Evolutionary conservation across 1,140 invertebrate genomes (phyloP).

Genomic region (Caenorhabditis brenneri): DNA sequence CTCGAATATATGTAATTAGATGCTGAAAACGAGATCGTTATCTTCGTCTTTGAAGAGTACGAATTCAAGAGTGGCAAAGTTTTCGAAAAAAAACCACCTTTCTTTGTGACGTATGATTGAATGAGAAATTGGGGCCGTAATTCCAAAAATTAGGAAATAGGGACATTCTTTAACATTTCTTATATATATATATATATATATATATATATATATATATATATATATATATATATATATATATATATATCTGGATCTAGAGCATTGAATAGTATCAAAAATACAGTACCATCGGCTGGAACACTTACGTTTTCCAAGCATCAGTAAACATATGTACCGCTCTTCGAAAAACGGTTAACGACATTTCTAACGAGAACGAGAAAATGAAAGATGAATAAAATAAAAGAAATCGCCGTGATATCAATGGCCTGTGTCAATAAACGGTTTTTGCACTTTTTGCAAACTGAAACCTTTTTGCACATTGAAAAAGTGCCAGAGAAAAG

Average conservation of each 20-base stretch:
- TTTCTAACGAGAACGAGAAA: not conserved
- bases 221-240: not conserved
- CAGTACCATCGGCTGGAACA: not conserved
- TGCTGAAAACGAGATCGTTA: not conserved
- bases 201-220: not conserved
- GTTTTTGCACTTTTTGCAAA: not conserved
- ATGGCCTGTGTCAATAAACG: slow-evolving; percentile 7
- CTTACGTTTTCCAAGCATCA: not conserved
- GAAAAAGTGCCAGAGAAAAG: not conserved
- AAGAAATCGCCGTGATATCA: not conserved
- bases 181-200: not conserved
- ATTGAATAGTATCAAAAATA: no score
- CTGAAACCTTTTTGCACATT: not conserved
- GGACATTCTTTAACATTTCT: no score
- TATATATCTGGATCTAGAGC: no score
- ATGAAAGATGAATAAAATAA: not conserved
- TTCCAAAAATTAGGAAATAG: not conserved
- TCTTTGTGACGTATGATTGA: not conserved
- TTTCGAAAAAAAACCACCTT: not conserved
- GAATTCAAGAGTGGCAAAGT: not conserved
- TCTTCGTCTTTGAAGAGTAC: not conserved
- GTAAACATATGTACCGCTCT: not conserved
- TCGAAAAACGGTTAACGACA: not conserved
- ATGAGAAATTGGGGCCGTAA: not conserved
- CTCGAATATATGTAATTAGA: no score